A percentile compares a stretch with the other conserved stretches of the same genome.
Evolutionary conservation across 2,888 invertebrate genomes (phyloP).

Genomic region (Proisotoma minuta): DNA sequence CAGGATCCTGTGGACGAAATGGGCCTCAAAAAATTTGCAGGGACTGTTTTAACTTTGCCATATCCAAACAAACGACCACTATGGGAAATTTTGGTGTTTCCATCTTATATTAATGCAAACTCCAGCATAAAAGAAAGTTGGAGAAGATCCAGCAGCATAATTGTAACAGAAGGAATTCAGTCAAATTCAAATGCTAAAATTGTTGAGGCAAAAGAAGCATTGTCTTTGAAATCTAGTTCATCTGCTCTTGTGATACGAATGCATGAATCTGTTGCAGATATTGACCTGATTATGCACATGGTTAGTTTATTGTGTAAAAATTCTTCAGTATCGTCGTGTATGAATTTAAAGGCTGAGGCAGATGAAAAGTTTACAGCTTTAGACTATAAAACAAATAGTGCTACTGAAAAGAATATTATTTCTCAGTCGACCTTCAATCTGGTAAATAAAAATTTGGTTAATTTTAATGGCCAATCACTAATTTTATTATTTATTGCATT

Average conservation of each 20-base stretch:
- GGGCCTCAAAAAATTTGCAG: slow-evolving; percentile 33
- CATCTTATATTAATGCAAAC: slow-evolving; percentile 13
- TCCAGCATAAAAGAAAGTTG: slow-evolving; percentile 6
- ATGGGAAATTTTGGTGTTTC: slow-evolving; percentile 38
- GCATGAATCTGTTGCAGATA: slow-evolving; percentile 30
- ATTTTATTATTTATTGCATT: no score
- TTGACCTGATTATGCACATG: slow-evolving; percentile 27
- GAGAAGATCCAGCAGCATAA: background rate
- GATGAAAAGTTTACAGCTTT: no score
- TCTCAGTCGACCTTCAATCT: no score
- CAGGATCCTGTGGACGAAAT: slow-evolving; percentile 29
- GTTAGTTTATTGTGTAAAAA: slow-evolving; percentile 12
- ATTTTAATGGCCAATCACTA: no score
- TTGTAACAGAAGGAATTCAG: background rate
- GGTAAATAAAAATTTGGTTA: no score
- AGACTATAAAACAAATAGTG: no score
- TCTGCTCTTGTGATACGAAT: slow-evolving; percentile 33
- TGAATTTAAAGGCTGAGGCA: no score
- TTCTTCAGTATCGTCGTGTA: no score
- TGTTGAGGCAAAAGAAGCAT: background rate
- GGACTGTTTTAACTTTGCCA: slow-evolving; percentile 32
- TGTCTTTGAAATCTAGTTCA: slow-evolving; percentile 11
- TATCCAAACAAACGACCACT: slow-evolving; percentile 37
- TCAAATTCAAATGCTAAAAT: no score
- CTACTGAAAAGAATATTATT: no score